Base-by-base conservation (phyloP, 1,140 invertebrate genomes). In the Aphidius gifuensis region DNA sequence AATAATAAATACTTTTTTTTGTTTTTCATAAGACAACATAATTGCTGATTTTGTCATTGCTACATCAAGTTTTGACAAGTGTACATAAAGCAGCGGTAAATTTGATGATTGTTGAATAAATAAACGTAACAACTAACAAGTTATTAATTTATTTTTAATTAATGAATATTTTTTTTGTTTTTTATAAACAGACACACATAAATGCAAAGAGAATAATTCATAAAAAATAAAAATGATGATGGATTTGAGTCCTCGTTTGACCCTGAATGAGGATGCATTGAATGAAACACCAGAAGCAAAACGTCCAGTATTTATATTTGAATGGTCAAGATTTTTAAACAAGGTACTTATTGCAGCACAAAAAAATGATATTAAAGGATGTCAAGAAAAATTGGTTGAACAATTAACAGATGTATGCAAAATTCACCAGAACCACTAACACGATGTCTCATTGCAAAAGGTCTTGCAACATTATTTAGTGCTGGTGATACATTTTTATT, bases 261-360 rank as follows among this genome's bases (percentile, higher is more conserved):
- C 88, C 32, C 85, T 99, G 45, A 98, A 99, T 80, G 97, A 99
- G 82, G 90, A 94, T 79, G 95, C 94, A 7, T 83, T 98, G 47
- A 87, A 89, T 70, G 91, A 95, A 82, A 88, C 98, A 59, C 89
- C 93, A n/a, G 94, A 97, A 72, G 88, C 92, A 16, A 16, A 16
- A 16, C 16, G 16, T 16, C 16, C 16, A 16, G 16, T 16, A 16
- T 16, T 16, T 16, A 62, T 99, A 61, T 96, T 97, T 83, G 96
- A 99, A 85, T 99, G 97, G 97, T 84, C 99, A 5, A 82, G 96
- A 53, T 97, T 96, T 82, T 80, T 99, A 62, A 94, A 98, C 75
- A 96, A 97, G 84, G 92, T 97, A 58, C 82, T 99, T 50, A 85
- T 92, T 40, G 92, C 92, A 60, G 92, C 94, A 61, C 92, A 98